Conservation (phyloP, 2,113 vertebrate genomes). For the Tachuris rubrigastra region DNA sequence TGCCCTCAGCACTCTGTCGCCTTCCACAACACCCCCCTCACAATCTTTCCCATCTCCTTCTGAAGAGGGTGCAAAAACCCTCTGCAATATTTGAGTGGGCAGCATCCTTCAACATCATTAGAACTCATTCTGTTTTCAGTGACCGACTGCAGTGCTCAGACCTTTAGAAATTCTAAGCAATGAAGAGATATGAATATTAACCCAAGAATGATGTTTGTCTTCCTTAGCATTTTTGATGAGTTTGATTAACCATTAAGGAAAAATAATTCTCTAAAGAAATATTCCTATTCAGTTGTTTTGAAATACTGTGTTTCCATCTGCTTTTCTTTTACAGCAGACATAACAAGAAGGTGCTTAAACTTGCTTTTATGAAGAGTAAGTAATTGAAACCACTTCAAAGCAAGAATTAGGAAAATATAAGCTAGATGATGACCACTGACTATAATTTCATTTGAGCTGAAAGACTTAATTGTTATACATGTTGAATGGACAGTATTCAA, state of each 20-base stretch:
- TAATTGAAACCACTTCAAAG: conserved; percentile 45
- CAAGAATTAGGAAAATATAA: not conserved
- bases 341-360: conserved; percentile 7
- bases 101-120: not conserved
- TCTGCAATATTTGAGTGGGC: not conserved
- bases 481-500: not conserved
- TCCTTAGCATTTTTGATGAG: not conserved
- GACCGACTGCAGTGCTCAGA: not conserved
- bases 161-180: not conserved
- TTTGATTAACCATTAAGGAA: not conserved
- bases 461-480: not conserved
- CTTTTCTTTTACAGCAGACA: conserved; percentile 33
- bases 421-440: not conserved
- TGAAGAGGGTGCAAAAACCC: not conserved
- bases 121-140: not conserved
- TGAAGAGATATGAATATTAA: not conserved
- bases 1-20: not conserved
- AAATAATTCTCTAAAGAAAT: not conserved
- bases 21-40: not conserved
- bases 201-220: not conserved
- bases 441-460: not conserved
- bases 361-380: not conserved
- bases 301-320: not conserved
- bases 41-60: not conserved
- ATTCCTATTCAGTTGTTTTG: not conserved